Percentiles rank a stretch among this genome's conserved stretches.
Conservation (phyloP, 2,888 invertebrate genomes). For the Apamea epomidion region DNA sequence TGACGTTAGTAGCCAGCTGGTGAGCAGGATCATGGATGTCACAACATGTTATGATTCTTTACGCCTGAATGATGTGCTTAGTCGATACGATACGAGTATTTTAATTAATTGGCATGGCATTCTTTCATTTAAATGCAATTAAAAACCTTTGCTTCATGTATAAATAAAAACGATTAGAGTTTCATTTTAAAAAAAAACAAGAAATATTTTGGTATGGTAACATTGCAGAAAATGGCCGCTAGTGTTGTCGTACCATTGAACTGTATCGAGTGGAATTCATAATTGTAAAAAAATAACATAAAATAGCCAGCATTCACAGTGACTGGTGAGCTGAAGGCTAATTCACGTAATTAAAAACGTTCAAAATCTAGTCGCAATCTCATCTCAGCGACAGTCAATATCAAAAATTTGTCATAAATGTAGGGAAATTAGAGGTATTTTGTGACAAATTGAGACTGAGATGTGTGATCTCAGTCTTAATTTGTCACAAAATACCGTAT, state of each 20-base stretch:
- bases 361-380: neutral
- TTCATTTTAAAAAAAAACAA: neutral
- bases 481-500: too few relatives aligned
- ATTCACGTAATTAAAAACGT: neutral
- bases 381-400: neutral
- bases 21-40: constrained; percentile 25
- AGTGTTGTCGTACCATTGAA: constrained; percentile 28
- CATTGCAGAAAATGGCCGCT: neutral
- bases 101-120: neutral
- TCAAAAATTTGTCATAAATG: neutral
- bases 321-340: neutral
- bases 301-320: neutral
- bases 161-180: neutral
- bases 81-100: neutral
- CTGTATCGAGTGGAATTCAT: neutral
- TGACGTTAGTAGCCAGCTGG: constrained; percentile 43
- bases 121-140: fast-evolving
- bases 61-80: neutral
- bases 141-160: fast-evolving
- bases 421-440: neutral
- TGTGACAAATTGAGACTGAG: neutral
- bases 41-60: constrained; percentile 43
- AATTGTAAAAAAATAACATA: neutral
- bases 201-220: neutral
- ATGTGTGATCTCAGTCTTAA: too few relatives aligned